A percentile compares a stretch with the other conserved stretches of the same genome.
Evolutionary conservation across 1,140 invertebrate genomes (phyloP).

Genomic region (Megathymus violae): DNA sequence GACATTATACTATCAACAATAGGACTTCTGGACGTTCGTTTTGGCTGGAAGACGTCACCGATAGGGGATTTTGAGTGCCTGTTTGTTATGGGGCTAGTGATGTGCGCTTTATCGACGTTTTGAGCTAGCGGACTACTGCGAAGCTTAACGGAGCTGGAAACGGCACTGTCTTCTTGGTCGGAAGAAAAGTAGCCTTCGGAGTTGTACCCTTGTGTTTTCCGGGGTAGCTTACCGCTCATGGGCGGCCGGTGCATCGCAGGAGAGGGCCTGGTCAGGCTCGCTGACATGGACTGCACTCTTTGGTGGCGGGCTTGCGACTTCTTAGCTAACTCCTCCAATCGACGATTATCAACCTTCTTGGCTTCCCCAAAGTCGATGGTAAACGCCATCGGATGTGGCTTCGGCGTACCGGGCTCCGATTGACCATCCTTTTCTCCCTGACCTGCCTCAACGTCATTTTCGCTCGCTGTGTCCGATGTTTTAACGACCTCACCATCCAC

Average conservation of each 20-base stretch:
- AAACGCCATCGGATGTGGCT: conserved; percentile 84
- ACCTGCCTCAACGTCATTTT: conserved; percentile 64
- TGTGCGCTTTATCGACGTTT: conserved; percentile 48
- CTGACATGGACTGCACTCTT: conserved; percentile 88
- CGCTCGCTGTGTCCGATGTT: conserved; percentile 51
- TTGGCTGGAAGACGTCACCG: conserved; percentile 56
- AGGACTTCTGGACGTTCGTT: conserved; percentile 79
- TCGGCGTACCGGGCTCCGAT: conserved; percentile 68
- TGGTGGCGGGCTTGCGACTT: conserved; percentile 88
- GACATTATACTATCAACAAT: conserved; percentile 83
- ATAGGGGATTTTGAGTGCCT: conserved; percentile 68
- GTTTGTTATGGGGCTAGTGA: conserved; percentile 58
- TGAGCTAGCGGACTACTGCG: conserved; percentile 68
- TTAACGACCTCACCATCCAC: conserved; percentile 56
- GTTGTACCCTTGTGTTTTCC: conserved; percentile 86
- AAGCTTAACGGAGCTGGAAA: conserved; percentile 69
- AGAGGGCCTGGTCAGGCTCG: conserved; percentile 60
- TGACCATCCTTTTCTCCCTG: conserved; percentile 46
- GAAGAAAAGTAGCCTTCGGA: conserved; percentile 89
- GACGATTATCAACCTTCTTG: conserved; percentile 85
- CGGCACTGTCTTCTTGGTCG: conserved; percentile 85
- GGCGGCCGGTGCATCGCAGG: conserved; percentile 82
- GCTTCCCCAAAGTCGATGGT: conserved; percentile 88
- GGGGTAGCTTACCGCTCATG: conserved; percentile 84
- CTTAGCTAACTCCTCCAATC: conserved; percentile 87